Base-by-base conservation (phyloP, 2,113 vertebrate species). In the Chaenogobius annularis region DNA sequence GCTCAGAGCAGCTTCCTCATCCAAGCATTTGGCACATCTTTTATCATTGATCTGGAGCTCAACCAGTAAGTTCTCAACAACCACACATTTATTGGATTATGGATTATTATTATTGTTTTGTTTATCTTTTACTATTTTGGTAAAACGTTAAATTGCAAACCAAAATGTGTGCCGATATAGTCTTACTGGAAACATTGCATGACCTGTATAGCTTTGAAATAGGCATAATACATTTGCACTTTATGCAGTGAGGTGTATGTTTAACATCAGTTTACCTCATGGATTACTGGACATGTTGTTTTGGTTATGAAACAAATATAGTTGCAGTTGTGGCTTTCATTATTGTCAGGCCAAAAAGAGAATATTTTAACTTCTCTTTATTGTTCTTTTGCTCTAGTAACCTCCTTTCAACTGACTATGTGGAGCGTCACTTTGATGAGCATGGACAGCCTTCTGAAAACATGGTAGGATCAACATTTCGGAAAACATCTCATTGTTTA, bases 1-100 rank as follows among this genome's bases (percentile, higher is more conserved):
- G 94, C 96, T 7, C 95, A 91, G 81, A 95, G 94, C 92, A 96
- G 95, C 81, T 97, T 98, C 68, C 73, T 95, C 85, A 90, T 98
- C 77, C 87, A 92, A 37, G 95, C 95, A 58, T 98, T 97, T 62
- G 92, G 93, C 72, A 87, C 82, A 0, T 89, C 93, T 76, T 98
- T 98, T 91, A 93, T 94, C 74, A 91, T 98, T 81, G 97, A 98
- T 87, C 94, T 98, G 80, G 94, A 91, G 68, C 90, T 98, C 59
- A 98, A 97, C 91, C 96, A 98, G 96, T 98, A 91, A 95, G 96
- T 92, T 63, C n/a, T 35, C 43, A 31, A 62, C 37, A 8, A 69
- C 46, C 17, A 23, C 40, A 77, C 46, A 46, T 63, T 66, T 20
- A n/a, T 2, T 5, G 5, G 47, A 7, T 54, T 54, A n/a, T 54